Conservation (phyloP, 2,113 vertebrate species). For the Mobula hypostoma region DNA sequence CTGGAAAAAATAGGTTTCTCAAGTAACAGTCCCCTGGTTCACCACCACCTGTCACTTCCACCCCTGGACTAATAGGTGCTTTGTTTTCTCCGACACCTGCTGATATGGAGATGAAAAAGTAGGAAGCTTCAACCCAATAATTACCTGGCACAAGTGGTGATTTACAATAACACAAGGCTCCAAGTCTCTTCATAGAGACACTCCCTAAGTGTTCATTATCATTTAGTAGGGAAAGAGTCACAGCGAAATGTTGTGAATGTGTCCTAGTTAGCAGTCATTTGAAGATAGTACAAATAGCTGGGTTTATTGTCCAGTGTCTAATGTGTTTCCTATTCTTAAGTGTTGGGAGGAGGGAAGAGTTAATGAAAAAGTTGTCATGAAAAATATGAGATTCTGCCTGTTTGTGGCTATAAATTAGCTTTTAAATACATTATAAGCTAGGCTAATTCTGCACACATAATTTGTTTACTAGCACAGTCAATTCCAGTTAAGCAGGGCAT, state of each 20-base stretch:
- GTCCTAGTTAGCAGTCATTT: slow-evolving; percentile 17
- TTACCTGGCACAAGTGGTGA: slow-evolving; percentile 43
- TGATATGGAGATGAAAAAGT: slow-evolving; percentile 36
- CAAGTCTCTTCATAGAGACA: slow-evolving; percentile 40
- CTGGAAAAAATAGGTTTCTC: neutral
- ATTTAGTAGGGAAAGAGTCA: slow-evolving; percentile 15
- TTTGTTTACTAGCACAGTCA: neutral
- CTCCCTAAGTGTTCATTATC: slow-evolving; percentile 49
- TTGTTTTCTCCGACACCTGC: slow-evolving; percentile 35
- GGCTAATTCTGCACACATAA: neutral
- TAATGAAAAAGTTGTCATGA: neutral
- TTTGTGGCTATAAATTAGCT: neutral
- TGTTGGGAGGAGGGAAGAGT: slow-evolving; percentile 4
- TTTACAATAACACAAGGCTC: slow-evolving; percentile 40
- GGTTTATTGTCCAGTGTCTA: slow-evolving; percentile 24
- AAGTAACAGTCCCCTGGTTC: neutral
- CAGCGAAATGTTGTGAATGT: slow-evolving; percentile 25
- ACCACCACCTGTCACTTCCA: slow-evolving; percentile 12
- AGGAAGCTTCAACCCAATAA: slow-evolving; percentile 45
- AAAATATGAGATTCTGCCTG: slow-evolving; percentile 12
- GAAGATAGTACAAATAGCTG: slow-evolving; percentile 26
- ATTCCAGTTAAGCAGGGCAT: neutral
- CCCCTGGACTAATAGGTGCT: slow-evolving; percentile 28
- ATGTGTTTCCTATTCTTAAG: slow-evolving; percentile 23
- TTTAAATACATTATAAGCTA: neutral